A percentile compares a stretch with the other conserved stretches of the same genome.
Conservation (phyloP, 2,888 invertebrate species). For the Hesperia comma region DNA sequence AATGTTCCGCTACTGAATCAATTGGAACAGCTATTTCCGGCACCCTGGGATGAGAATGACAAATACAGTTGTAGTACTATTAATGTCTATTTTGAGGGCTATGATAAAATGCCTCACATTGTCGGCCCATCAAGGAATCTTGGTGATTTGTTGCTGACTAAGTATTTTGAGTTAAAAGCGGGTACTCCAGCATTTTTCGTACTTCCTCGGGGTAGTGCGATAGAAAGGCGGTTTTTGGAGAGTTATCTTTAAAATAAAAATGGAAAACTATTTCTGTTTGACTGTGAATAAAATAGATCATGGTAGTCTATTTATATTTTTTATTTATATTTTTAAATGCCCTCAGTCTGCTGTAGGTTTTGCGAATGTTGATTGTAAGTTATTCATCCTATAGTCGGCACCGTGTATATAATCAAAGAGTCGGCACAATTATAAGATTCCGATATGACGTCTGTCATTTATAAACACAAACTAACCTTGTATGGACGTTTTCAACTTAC, state of each 20-base stretch:
- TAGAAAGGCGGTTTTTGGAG: conserved; percentile 84
- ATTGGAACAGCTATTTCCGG: conserved; percentile 85
- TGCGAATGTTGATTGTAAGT: too few species aligned
- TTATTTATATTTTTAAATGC: too few species aligned
- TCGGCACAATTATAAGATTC: too few species aligned
- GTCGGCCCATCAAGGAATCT: conserved; percentile 84
- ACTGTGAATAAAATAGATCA: too few species aligned
- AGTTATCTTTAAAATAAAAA: conserved; percentile 65
- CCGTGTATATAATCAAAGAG: too few species aligned
- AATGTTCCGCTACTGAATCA: conserved; percentile 81
- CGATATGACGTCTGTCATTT: too few species aligned
- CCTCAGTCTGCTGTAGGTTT: too few species aligned
- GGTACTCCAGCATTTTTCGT: conserved; percentile 88
- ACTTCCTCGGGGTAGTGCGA: conserved; percentile 81
- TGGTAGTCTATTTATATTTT: too few species aligned
- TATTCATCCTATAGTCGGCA: too few species aligned
- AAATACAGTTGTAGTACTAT: conserved; percentile 86
- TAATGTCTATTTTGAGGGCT: conserved; percentile 90
- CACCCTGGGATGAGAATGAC: conserved; percentile 88
- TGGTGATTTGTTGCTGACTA: conserved; percentile 82
- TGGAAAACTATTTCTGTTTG: too few species aligned
- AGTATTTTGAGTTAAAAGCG: conserved; percentile 85
- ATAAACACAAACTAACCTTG: too few species aligned
- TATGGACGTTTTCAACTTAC: too few species aligned
- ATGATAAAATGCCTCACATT: conserved; percentile 84